Percentiles rank a stretch among this genome's conserved stretches.
phyloP scores from a whole-genome alignment of 2,888 invertebrate species.

The Matsumyia berberina region DNA sequence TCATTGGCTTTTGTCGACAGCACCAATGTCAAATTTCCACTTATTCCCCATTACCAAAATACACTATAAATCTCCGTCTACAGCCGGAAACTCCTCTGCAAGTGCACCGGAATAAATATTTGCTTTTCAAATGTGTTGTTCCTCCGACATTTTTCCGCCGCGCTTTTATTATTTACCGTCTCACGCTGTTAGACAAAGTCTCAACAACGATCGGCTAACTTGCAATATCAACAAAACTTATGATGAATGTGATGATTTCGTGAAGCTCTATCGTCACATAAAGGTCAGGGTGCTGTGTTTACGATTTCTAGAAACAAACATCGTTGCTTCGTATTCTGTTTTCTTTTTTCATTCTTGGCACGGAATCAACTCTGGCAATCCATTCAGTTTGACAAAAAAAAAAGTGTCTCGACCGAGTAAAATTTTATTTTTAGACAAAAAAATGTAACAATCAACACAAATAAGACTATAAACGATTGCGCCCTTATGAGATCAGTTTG shows the following conservation, averaged over 20 bases:
- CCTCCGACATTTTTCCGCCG: background rate
- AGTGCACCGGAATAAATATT: conserved; percentile 9
- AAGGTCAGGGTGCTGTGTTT: conserved; percentile 12
- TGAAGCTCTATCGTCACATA: conserved; percentile 28
- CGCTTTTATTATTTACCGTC: background rate
- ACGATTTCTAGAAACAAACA: background rate
- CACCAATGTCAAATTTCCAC: no score
- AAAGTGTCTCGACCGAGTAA: conserved; percentile 7
- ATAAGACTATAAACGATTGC: background rate
- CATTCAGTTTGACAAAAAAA: background rate
- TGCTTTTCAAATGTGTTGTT: background rate
- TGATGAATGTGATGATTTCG: conserved; percentile 24
- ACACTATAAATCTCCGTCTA: no score
- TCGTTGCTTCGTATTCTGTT: no score
- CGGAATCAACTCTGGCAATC: background rate
- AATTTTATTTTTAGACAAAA: conserved; percentile 6
- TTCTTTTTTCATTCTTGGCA: background rate
- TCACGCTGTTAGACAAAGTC: background rate
- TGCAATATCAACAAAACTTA: conserved; percentile 9
- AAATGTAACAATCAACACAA: conserved; percentile 9
- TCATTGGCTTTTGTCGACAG: no score
- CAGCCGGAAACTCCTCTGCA: conserved; percentile 3
- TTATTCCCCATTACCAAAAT: no score
- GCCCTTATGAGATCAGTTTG: conserved; percentile 13
- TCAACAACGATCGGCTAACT: background rate